These are phyloP conservation scores for Limenitis camilla DNA, from an alignment of 2,888 invertebrate species.

Conservation along the genomic window DNA sequence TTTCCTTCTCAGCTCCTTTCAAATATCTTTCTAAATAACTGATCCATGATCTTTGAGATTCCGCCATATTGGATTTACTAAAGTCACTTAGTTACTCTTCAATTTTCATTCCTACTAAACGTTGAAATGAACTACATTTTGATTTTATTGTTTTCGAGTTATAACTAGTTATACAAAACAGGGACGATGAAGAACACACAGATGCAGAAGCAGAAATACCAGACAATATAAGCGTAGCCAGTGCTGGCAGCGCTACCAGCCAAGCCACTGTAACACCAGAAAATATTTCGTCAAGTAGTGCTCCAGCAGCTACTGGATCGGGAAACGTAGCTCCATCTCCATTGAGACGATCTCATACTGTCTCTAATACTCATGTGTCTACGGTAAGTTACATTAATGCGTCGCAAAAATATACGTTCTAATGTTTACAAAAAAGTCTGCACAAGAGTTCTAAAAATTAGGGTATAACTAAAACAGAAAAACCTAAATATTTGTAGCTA, in stretches of 20 bases:
- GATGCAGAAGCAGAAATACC: constrained; percentile 44
- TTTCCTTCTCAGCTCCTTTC: no score
- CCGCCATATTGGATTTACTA: no score
- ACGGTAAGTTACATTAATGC: constrained; percentile 29
- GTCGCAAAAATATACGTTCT: no score
- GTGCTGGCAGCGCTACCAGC: constrained; percentile 47
- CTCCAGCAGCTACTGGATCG: constrained; percentile 38
- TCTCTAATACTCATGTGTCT: constrained; percentile 43
- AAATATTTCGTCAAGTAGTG: constrained; percentile 55
- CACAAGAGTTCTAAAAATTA: no score
- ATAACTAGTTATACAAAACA: neutral
- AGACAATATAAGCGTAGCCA: constrained; percentile 41
- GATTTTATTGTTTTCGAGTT: neutral
- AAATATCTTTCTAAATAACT: no score
- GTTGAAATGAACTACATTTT: no score
- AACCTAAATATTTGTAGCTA: no score
- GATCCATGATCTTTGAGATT: no score
- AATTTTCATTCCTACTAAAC: no score
- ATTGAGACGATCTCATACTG: constrained; percentile 57
- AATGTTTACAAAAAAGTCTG: no score
- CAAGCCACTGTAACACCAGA: constrained; percentile 61
- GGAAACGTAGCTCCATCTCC: constrained; percentile 41
- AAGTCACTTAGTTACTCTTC: no score
- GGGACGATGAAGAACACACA: constrained; percentile 24
- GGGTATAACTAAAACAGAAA: no score